Conservation (phyloP, 2,113 vertebrate genomes). For the Pampusana beccarii region DNA sequence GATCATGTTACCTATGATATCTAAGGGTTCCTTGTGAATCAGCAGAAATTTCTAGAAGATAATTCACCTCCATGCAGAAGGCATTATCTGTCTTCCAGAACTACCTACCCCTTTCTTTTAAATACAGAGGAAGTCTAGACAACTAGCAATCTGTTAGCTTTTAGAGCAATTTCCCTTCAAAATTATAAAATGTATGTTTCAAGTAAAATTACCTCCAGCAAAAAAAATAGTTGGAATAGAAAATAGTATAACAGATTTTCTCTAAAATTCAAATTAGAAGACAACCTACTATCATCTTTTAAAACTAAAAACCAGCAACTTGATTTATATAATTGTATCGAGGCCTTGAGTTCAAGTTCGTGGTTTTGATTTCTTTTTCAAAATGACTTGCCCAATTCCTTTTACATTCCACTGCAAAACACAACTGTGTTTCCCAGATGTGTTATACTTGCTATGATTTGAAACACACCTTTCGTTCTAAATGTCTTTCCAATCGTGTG, state of each 20-base stretch:
- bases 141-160: not conserved
- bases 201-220: not conserved
- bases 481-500: slow-evolving; percentile 89
- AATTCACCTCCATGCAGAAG: not conserved
- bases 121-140: not conserved
- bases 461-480: slow-evolving; percentile 89
- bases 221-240: not conserved
- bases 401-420: not conserved
- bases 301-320: not conserved
- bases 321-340: not conserved
- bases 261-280: not conserved
- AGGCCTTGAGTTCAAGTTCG: not conserved
- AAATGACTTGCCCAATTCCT: not conserved
- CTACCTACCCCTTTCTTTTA: not conserved
- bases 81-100: not conserved
- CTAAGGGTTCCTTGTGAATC: not conserved
- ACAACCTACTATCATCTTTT: not conserved
- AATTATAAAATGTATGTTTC: not conserved
- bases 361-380: not conserved
- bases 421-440: not conserved
- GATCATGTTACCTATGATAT: not conserved
- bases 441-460: not conserved
- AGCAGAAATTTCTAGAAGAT: not conserved
- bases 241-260: not conserved
- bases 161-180: not conserved